Evolutionary conservation across 1,140 invertebrate species (phyloP), one percentile per base, ranked within the genome.

Genomic region (Pachypsylla venusta): DNA sequence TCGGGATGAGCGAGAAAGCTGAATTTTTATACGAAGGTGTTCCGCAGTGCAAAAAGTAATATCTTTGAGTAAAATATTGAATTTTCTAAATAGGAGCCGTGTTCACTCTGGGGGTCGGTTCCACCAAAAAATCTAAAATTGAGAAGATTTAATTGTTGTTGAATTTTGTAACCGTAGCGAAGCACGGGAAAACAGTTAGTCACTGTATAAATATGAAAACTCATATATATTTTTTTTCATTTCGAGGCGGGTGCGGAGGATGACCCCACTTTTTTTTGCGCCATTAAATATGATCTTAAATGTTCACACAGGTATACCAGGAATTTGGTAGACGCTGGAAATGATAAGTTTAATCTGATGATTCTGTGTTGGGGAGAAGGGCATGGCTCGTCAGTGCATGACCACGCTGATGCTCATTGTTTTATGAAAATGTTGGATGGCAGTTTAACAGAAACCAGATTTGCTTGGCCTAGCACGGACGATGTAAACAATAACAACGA

Each of bases 271-370:
- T 13, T 14, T 5, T 13, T 25, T 24, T 25, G 20, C 26, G 16
- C 5, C 28, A 19, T 16, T 40, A 57, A 12, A 7, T 25, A 5
- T 25, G 54, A 25, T 10, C 20, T 19, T 22, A 14, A 53, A 4
- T 14, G 16, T 16, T 42, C 42, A 40, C 68, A 4, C 67, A 93
- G 89, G 63, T 97, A 98, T 68, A 97, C 93, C 0, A 73, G 93
- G 24, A 97, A 97, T 73, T 73, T 98, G 58, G 89, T 97, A 1
- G 91, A 96, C 68, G 81, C 80, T 62, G 93, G 93, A 10, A 98
- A 99, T 71, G 95, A 92, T 1, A 94, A 91, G 70, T 99, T 96
- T 71, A 99, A 99, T 73, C 75, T 99, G 62, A 93, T 99, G 83
- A 77, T 97, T 19, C 70, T 99, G 0, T 98, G 94, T 71, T 99